Conservation (phyloP, 2,888 invertebrate species). For the Entomobrya proxima region DNA sequence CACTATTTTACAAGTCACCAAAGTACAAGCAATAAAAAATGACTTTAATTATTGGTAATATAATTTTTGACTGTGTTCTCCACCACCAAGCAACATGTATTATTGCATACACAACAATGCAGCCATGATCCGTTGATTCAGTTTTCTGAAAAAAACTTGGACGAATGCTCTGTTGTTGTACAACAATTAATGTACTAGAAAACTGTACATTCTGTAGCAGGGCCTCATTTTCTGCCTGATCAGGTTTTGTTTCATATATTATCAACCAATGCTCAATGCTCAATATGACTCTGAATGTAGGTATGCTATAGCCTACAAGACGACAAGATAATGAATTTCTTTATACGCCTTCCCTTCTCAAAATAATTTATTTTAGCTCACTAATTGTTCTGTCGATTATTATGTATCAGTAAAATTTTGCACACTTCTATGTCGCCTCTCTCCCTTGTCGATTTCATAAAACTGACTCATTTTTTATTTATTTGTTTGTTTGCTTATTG, state of each 20-base stretch:
- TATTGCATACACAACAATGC: neutral
- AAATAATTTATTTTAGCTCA: slow-evolving; percentile 30
- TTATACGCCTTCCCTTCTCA: too few species aligned
- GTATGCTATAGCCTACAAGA: too few species aligned
- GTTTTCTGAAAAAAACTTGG: neutral
- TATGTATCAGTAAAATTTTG: neutral
- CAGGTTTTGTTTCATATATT: slow-evolving; percentile 20
- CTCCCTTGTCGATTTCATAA: slow-evolving; percentile 13
- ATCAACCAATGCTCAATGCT: too few species aligned
- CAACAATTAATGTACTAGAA: neutral
- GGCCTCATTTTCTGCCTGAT: slow-evolving; percentile 7
- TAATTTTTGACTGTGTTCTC: neutral
- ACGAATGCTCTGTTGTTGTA: neutral
- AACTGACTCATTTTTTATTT: slow-evolving; percentile 1
- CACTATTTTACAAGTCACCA: slow-evolving; percentile 19
- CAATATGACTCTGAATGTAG: too few species aligned
- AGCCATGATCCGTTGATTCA: neutral
- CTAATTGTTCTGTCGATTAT: slow-evolving; percentile 34
- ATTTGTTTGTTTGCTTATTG: slow-evolving; percentile 18
- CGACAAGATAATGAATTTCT: too few species aligned
- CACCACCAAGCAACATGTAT: neutral
- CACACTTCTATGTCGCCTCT: neutral
- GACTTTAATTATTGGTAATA: slow-evolving; percentile 45
- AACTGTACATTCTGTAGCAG: neutral
- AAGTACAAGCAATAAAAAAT: slow-evolving; percentile 23